These are phyloP conservation scores for Phania funesta DNA, from an alignment of 2,888 invertebrate species.

Conservation along the genomic window DNA sequence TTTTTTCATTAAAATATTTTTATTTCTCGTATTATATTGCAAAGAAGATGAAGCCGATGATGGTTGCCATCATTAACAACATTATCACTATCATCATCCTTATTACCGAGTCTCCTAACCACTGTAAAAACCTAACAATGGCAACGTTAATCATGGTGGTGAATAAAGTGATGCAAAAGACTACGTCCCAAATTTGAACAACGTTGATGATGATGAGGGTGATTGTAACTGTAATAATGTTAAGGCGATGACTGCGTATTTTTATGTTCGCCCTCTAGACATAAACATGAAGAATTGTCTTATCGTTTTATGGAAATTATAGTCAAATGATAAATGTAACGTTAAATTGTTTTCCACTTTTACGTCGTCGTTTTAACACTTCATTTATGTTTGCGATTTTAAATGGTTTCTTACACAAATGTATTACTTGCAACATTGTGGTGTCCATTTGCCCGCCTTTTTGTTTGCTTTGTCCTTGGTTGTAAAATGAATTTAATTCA, in stretches of 20 bases:
- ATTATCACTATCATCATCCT: too few species aligned
- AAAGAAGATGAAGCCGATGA: slow-evolving; percentile 56
- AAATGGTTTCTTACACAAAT: slow-evolving; percentile 43
- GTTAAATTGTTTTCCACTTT: slow-evolving; percentile 65
- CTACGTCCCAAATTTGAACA: slow-evolving; percentile 1
- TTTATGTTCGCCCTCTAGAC: slow-evolving; percentile 21
- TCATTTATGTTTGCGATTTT: slow-evolving; percentile 61
- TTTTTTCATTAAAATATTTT: slow-evolving; percentile 71
- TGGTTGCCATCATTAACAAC: too few species aligned
- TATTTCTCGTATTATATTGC: slow-evolving; percentile 61
- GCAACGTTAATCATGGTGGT: slow-evolving; percentile 20
- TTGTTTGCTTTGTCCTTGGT: background rate
- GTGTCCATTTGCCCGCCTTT: too few species aligned
- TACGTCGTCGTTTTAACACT: slow-evolving; percentile 60
- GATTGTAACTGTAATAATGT: slow-evolving; percentile 43
- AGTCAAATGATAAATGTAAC: slow-evolving; percentile 64
- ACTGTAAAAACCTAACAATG: slow-evolving; percentile 6
- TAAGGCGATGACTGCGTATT: slow-evolving; percentile 41
- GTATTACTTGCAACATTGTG: slow-evolving; percentile 39
- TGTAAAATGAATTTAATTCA: slow-evolving; percentile 40
- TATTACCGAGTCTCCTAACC: too few species aligned
- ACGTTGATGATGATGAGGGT: background rate
- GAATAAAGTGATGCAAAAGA: slow-evolving; percentile 26
- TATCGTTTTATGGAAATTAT: slow-evolving; percentile 63
- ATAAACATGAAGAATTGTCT: slow-evolving; percentile 55